Conservation (phyloP, 2,888 invertebrate species). For the Axea sp. region DNA sequence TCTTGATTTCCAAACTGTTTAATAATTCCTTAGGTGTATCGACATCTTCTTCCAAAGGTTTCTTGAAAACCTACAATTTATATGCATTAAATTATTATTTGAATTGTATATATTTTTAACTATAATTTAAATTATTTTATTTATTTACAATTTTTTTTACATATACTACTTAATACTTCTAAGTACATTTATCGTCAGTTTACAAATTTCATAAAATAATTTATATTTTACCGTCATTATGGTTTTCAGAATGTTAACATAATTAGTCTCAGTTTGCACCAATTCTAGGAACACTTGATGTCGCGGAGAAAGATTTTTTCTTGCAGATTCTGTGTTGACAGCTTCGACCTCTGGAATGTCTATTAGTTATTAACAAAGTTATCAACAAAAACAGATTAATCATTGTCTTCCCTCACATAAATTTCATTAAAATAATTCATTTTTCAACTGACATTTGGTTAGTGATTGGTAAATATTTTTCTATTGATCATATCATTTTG, state of each 20-base stretch:
- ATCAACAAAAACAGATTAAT: constrained; percentile 25
- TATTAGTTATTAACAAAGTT: constrained; percentile 63
- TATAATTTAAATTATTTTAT: no score
- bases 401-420: constrained; percentile 71
- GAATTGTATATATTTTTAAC: constrained; percentile 6
- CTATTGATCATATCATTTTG: no score
- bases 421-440: constrained; percentile 59
- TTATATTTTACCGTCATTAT: constrained; percentile 87
- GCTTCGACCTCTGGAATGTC: constrained; percentile 81
- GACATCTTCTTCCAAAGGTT: constrained; percentile 92
- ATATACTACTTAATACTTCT: no score
- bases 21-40: constrained; percentile 85
- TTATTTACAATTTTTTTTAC: no score
- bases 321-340: constrained; percentile 82
- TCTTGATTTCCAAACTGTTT: constrained; percentile 94
- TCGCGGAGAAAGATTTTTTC: constrained; percentile 86
- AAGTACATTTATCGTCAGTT: no score
- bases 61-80: constrained; percentile 90
- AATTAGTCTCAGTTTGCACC: constrained; percentile 97
- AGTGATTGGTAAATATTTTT: constrained; percentile 24
- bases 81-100: no score
- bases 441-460: constrained; percentile 8
- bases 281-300: constrained; percentile 94
- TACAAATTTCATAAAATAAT: no score
- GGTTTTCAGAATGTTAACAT: constrained; percentile 95